phyloP scores from a whole-genome alignment of 2,113 vertebrate species.

The Protobothrops mucrosquamatus region DNA sequence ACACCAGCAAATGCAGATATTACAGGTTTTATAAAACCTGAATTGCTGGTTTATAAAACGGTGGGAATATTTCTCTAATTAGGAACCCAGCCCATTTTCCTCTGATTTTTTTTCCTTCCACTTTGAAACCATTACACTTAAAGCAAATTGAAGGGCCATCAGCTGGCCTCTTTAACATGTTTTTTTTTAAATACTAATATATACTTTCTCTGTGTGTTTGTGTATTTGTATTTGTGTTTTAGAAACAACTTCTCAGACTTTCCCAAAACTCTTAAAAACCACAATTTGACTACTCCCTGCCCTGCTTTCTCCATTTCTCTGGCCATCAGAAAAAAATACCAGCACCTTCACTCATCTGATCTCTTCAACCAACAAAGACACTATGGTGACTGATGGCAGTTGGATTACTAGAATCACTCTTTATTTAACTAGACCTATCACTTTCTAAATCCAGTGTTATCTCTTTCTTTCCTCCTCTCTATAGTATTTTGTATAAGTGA shows the following conservation, averaged over 20 bases:
- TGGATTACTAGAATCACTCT: background rate
- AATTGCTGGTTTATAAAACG: background rate
- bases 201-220: background rate
- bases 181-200: background rate
- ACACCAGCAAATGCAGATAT: slow-evolving; percentile 13
- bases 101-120: slow-evolving; percentile 22
- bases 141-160: slow-evolving; percentile 46
- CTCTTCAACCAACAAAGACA: background rate
- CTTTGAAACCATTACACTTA: slow-evolving; percentile 31
- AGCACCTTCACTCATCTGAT: background rate
- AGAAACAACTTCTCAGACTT: background rate
- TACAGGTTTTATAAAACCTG: slow-evolving; percentile 9
- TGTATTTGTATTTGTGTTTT: background rate
- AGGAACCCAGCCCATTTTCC: slow-evolving; percentile 43
- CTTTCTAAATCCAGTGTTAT: background rate
- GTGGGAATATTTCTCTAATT: background rate
- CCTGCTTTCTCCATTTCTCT: background rate
- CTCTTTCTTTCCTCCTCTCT: background rate
- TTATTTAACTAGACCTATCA: background rate
- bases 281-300: background rate
- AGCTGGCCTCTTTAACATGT: slow-evolving; percentile 43
- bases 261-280: background rate
- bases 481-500: background rate
- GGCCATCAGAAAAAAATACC: background rate
- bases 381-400: background rate